Percentiles rank a stretch among this genome's conserved stretches.
phyloP scores from a whole-genome alignment of 2,797 vertebrate species.

The Naso thynnoides region DNA sequence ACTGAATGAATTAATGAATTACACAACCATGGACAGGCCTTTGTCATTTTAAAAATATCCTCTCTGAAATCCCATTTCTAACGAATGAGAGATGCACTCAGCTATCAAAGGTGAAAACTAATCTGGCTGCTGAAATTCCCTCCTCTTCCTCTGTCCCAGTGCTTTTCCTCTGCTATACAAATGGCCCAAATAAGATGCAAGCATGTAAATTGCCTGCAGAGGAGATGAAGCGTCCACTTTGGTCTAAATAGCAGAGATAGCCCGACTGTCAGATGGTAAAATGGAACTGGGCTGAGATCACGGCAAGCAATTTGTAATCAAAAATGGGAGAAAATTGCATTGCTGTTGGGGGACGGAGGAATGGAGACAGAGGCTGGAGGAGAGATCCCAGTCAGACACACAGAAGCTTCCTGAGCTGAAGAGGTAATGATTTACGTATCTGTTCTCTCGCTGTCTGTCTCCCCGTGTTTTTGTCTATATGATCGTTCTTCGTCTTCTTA shows the following conservation, averaged over 20 bases:
- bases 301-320: conserved; percentile 73
- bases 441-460: conserved; percentile 40
- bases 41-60: conserved; percentile 13
- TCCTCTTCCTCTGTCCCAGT: conserved; percentile 38
- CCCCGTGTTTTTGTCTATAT: conserved; percentile 5
- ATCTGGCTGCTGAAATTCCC: conserved; percentile 58
- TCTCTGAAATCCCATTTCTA: conserved; percentile 47
- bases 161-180: conserved; percentile 48
- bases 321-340: conserved; percentile 73
- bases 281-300: conserved; percentile 71
- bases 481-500: conserved; percentile 50
- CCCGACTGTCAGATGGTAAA: conserved; percentile 72
- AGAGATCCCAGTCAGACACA: conserved; percentile 31
- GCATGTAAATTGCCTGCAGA: conserved; percentile 71
- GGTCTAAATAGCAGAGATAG: conserved; percentile 72
- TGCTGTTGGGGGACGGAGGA: conserved; percentile 28
- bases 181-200: conserved; percentile 72
- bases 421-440: conserved; percentile 48
- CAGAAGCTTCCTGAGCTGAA: conserved; percentile 36
- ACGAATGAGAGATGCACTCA: conserved; percentile 63
- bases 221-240: conserved; percentile 71
- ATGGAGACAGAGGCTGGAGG: conserved; percentile 13
- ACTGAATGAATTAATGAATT: conserved; percentile 24
- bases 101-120: conserved; percentile 78
- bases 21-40: conserved; percentile 16